Evolutionary conservation across 2,113 vertebrate genomes (phyloP).

Genomic region (Podarcis cretensis): DNA sequence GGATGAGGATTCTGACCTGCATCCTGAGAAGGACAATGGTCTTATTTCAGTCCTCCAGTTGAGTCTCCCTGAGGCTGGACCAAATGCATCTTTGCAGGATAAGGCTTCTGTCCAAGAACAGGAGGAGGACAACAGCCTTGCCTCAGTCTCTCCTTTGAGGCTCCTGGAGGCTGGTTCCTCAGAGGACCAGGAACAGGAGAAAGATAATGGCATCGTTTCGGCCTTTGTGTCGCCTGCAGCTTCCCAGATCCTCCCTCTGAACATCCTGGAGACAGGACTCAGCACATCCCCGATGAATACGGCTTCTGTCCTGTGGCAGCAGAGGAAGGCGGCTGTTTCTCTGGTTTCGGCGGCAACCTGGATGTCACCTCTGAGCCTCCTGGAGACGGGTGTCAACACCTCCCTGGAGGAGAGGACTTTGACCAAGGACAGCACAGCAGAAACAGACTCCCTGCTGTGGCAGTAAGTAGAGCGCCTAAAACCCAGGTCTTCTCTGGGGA

Average conservation of each 20-base stretch:
- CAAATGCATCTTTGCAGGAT: not conserved
- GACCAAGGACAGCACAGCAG: slow-evolving; percentile 58
- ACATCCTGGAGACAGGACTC: slow-evolving; percentile 40
- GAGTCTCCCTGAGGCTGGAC: fast-evolving
- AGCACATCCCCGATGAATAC: slow-evolving; percentile 25
- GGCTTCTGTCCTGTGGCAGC: not conserved
- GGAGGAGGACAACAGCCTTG: not conserved
- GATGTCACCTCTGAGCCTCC: not conserved
- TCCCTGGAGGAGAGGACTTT: not conserved
- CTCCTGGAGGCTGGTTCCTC: not conserved
- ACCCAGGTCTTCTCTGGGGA: not conserved
- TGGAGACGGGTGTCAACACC: slow-evolving; percentile 62
- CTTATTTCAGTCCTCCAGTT: not conserved
- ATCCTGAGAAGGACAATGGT: too few species aligned
- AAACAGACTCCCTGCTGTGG: slow-evolving; percentile 71
- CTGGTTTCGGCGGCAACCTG: not conserved
- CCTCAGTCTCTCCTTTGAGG: too few species aligned
- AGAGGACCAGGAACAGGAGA: not conserved
- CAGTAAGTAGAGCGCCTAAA: slow-evolving; percentile 63
- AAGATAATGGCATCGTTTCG: not conserved
- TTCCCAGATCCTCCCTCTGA: slow-evolving; percentile 64
- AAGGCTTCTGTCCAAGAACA: too few species aligned
- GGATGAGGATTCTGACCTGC: too few species aligned
- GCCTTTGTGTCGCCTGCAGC: slow-evolving; percentile 1
- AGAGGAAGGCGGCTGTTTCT: not conserved